A percentile compares a stretch with the other conserved stretches of the same genome.
phyloP scores from a whole-genome alignment of 2,888 invertebrate species.

The Fragum fragum region DNA sequence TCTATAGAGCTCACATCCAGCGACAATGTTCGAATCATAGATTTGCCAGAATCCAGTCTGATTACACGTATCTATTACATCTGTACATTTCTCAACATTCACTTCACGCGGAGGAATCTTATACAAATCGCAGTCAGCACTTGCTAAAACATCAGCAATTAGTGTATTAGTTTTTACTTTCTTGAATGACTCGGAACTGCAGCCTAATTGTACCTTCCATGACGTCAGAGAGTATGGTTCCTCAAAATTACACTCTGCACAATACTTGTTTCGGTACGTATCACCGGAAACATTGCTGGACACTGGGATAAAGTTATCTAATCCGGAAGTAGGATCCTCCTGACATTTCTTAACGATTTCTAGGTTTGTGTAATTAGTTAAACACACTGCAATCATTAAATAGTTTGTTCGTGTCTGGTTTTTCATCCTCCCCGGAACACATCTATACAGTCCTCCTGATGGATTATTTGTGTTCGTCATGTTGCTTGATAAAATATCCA shows the following conservation, averaged over 20 bases:
- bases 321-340: background rate
- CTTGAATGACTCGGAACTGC: background rate
- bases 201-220: background rate
- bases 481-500: background rate
- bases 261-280: background rate
- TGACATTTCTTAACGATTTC: background rate
- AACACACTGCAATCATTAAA: constrained; percentile 3
- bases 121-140: background rate
- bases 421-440: background rate
- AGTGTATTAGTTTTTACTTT: background rate
- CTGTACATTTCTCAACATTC: background rate
- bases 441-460: constrained; percentile 12
- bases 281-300: background rate
- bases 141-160: background rate
- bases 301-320: constrained; percentile 7
- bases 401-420: background rate
- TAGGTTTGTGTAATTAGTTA: background rate
- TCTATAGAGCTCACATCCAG: constrained; percentile 9
- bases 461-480: background rate
- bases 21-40: background rate
- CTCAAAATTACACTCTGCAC: constrained; percentile 26
- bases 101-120: background rate
- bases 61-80: constrained; percentile 7
- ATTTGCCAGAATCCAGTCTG: background rate
- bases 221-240: background rate